A percentile compares a stretch with the other conserved stretches of the same genome.
These are phyloP conservation scores for Felis chaus DNA, from an alignment of 2,113 vertebrate species.

Conservation along the genomic window DNA sequence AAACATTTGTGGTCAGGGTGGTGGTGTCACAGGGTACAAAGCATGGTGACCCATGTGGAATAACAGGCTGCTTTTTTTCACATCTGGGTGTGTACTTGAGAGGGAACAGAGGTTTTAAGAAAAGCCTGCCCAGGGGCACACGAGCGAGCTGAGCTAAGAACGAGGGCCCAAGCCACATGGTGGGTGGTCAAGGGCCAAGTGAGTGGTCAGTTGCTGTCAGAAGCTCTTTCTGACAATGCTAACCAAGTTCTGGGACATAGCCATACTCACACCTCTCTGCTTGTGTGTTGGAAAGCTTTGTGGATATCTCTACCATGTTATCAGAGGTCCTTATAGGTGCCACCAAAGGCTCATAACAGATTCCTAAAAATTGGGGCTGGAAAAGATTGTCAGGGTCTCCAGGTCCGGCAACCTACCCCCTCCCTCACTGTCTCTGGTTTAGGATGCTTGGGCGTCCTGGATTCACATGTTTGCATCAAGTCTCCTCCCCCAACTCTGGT, in stretches of 20 bases:
- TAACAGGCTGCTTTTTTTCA: not conserved
- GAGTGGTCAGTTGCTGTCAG: not conserved
- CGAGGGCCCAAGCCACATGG: rapidly evolving
- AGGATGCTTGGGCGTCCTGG: not conserved
- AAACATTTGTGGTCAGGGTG: not conserved
- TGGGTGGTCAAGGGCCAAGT: rapidly evolving
- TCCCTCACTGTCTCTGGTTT: rapidly evolving
- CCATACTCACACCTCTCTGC: not conserved
- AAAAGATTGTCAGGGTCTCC: not conserved
- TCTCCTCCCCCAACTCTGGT: not conserved
- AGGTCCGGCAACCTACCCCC: no score
- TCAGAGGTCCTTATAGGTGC: not conserved
- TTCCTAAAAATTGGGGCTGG: not conserved
- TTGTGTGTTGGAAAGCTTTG: not conserved
- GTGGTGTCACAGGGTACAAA: constrained; percentile 48
- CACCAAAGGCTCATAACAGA: not conserved
- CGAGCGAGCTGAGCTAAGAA: not conserved
- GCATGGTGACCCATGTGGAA: not conserved
- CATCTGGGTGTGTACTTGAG: rapidly evolving
- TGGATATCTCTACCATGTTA: no score
- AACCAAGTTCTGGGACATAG: not conserved
- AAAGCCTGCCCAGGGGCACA: not conserved
- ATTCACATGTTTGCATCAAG: no score
- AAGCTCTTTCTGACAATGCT: not conserved
- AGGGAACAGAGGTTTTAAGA: not conserved